These are phyloP conservation scores for Aporophyla nigra DNA, from an alignment of 2,888 invertebrate genomes.

Conservation along the genomic window DNA sequence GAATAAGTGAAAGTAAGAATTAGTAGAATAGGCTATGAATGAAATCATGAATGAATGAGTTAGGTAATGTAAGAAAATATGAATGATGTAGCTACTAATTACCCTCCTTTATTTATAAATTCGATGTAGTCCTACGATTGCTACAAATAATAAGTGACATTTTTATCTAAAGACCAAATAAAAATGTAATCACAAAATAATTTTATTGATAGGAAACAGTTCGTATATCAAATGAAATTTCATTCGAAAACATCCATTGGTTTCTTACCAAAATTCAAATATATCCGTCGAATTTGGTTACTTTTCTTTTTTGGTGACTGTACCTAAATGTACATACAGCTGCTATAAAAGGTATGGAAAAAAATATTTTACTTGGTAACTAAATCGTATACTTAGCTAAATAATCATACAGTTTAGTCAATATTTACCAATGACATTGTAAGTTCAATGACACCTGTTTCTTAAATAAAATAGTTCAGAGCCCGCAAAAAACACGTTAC, in stretches of 20 bases:
- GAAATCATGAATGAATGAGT: background rate
- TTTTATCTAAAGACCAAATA: no score
- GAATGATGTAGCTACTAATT: background rate
- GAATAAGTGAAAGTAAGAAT: background rate
- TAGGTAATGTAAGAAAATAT: no score
- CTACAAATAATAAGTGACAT: background rate
- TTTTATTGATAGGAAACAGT: no score
- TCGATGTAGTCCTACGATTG: background rate
- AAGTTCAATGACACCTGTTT: conserved; percentile 53
- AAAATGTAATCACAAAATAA: no score
- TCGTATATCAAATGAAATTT: no score
- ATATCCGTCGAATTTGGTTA: no score
- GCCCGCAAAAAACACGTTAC: conserved; percentile 30
- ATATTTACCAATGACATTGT: conserved; percentile 52
- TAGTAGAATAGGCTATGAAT: background rate
- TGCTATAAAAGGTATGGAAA: background rate
- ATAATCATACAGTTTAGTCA: conserved; percentile 17
- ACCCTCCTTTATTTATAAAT: background rate
- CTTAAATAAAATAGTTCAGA: conserved; percentile 36
- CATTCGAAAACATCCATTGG: no score
- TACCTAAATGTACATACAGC: no score
- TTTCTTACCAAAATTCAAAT: no score
- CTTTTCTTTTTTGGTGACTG: no score
- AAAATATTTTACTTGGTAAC: conserved; percentile 1
- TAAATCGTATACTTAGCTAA: background rate